Base-by-base conservation (phyloP, 2,888 invertebrate species). In the Leptura quadrifasciata region DNA sequence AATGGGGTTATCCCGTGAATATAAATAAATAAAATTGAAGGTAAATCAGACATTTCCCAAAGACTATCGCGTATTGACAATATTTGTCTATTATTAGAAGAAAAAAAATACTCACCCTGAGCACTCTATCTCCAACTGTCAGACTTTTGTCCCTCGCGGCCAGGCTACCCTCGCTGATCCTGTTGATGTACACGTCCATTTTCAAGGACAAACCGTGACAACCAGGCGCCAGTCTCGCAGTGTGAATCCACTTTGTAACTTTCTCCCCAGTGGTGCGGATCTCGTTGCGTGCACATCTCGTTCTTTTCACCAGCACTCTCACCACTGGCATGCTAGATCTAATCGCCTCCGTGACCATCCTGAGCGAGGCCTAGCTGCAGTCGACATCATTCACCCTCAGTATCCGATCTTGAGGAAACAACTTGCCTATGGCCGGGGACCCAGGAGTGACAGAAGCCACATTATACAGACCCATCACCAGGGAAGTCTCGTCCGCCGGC, bases 131-230 rank as follows among this genome's bases (percentile, higher is more conserved):
- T 0, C 98, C 98, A 64, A 97, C 94, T 78, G 94, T 94, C 39
- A 97, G 88, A 85, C 94, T 95, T 27, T 95, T 95, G 85, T 97
- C 96, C 85, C 96, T 96, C 5, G 97, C 96, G 9, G 97, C 96
- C 76, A 95, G 90, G 79, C 97, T 97, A n/a, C 97, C 97, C 47
- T 96, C 95, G 79, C 95, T 94, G 85, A 98, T 97, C 88, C 96
- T 95, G 75, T 95, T 94, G 76, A 98, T 95, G 87, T 97, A 98
- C 77, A 98, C 94, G 70, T 98, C 98, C 88, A 93, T 92, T 79
- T 91, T 91, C 8, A 92, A 82, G 6, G 90, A 86, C 83, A 94
- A 89, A 0, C 94, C 94, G 81, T 93, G 92, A 74, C 91, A 89
- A 15, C 91, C 91, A 54, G 91, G 88, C 0, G 91, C 90, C 27